phyloP scores from a whole-genome alignment of 2,113 vertebrate species.

The Sceloporus tristichus region DNA sequence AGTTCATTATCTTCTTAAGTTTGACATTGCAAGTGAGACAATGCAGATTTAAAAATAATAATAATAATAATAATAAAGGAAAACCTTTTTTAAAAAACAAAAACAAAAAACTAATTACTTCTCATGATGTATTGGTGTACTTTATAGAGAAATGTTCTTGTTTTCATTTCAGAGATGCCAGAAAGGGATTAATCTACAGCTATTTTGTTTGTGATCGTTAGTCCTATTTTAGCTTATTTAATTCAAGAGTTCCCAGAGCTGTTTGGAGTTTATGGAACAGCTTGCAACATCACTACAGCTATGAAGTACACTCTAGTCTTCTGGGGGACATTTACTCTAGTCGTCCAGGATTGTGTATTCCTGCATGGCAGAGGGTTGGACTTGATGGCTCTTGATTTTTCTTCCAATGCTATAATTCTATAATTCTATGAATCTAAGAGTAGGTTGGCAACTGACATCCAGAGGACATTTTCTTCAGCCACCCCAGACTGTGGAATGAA shows the following conservation, averaged over 20 bases:
- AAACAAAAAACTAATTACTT: neutral
- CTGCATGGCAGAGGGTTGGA: too few species aligned
- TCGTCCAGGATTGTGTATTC: too few species aligned
- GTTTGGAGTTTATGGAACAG: neutral
- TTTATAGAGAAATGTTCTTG: constrained; percentile 11
- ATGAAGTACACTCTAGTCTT: neutral
- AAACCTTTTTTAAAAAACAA: neutral
- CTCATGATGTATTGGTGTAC: neutral
- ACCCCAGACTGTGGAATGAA: too few species aligned
- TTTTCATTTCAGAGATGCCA: constrained; percentile 3
- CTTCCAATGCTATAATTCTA: too few species aligned
- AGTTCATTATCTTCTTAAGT: neutral
- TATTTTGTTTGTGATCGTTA: constrained; percentile 5
- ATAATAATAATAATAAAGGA: too few species aligned
- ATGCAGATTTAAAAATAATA: neutral
- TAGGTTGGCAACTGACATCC: too few species aligned
- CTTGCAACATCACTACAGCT: neutral
- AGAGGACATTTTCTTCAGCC: too few species aligned
- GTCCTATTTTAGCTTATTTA: neutral
- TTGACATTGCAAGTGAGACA: neutral
- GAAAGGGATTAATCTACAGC: constrained; percentile 3
- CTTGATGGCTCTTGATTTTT: too few species aligned
- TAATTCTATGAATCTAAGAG: too few species aligned
- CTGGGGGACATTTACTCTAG: too few species aligned
- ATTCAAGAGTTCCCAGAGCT: constrained; percentile 15